Conservation (phyloP, 2,113 vertebrate genomes). For the Chauna torquata region DNA sequence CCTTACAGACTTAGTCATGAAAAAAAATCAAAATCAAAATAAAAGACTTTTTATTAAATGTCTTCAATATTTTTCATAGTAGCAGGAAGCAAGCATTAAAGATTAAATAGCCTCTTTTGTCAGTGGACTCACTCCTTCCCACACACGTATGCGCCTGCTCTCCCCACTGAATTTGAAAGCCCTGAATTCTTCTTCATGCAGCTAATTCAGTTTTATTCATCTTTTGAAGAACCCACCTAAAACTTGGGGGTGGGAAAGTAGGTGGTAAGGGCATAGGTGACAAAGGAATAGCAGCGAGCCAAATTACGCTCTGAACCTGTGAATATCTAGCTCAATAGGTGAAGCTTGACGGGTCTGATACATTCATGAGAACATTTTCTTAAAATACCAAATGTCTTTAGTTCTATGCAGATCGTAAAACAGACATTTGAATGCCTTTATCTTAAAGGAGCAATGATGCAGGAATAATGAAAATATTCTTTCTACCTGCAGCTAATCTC, state of each 20-base stretch:
- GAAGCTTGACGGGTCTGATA: neutral
- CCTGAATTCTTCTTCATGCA: neutral
- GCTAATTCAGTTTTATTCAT: neutral
- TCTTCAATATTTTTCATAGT: neutral
- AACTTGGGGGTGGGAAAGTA: neutral
- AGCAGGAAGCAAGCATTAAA: neutral
- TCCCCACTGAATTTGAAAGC: neutral
- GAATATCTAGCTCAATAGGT: neutral
- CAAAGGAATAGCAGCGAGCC: neutral
- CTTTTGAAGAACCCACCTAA: constrained; percentile 22
- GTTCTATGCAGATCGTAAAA: neutral
- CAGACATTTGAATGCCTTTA: neutral
- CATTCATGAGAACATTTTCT: neutral
- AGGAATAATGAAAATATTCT: neutral
- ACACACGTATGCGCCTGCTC: neutral
- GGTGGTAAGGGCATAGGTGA: constrained; percentile 8
- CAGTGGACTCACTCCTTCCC: constrained; percentile 22
- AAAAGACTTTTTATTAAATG: neutral
- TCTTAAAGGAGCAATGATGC: neutral
- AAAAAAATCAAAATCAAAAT: neutral
- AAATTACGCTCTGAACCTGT: neutral
- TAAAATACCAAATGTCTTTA: neutral
- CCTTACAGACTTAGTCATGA: neutral
- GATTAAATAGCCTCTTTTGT: constrained; percentile 23
- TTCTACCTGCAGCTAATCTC: neutral